phyloP scores from a whole-genome alignment of 2,113 vertebrate genomes.

The Chloebia gouldiae region DNA sequence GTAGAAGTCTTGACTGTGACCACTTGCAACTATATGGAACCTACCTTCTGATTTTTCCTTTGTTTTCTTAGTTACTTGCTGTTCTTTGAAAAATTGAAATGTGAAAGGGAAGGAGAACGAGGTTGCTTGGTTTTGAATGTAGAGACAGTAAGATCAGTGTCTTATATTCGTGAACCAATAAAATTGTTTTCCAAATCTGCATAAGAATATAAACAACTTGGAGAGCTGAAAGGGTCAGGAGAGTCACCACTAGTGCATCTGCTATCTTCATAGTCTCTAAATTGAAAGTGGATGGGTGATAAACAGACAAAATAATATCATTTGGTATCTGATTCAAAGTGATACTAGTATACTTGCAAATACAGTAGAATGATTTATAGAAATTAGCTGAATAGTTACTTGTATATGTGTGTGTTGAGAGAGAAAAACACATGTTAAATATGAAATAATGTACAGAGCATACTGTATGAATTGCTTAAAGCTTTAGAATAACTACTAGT shows the following conservation, averaged over 20 bases:
- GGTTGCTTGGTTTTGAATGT: neutral
- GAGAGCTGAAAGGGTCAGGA: slow-evolving; percentile 45
- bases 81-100: neutral
- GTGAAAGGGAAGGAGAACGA: neutral
- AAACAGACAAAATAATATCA: slow-evolving; percentile 30
- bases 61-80: neutral
- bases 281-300: slow-evolving; percentile 22
- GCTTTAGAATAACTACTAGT: slow-evolving; percentile 73
- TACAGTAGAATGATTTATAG: neutral
- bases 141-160: neutral
- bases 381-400: slow-evolving; percentile 31
- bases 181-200: neutral
- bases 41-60: neutral
- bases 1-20: neutral
- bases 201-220: slow-evolving; percentile 33
- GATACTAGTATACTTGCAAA: neutral
- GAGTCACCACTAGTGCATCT: slow-evolving; percentile 24
- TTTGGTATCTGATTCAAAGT: slow-evolving; percentile 41
- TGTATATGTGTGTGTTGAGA: neutral
- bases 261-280: slow-evolving; percentile 15
- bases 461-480: slow-evolving; percentile 68
- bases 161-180: neutral
- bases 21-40: neutral
- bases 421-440: neutral
- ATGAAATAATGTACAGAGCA: slow-evolving; percentile 42